Evolutionary conservation across 1,140 invertebrate species (phyloP).

Genomic region (Oncopodura yosiiana): DNA sequence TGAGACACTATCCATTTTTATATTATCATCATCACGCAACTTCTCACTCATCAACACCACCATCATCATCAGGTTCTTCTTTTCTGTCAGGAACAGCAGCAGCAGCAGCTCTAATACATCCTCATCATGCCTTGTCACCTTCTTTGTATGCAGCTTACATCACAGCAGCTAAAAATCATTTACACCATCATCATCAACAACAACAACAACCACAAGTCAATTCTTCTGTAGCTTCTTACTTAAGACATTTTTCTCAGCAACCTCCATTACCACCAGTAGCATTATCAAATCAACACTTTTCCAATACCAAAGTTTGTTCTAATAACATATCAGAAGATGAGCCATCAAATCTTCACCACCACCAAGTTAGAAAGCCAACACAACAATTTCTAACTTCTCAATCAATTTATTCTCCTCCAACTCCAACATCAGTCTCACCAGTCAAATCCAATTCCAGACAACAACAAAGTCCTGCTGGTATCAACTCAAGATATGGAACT

Average conservation of each 20-base stretch:
- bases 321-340: too few relatives aligned
- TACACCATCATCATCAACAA: background rate
- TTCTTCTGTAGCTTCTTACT: constrained; percentile 2
- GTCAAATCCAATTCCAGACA: constrained; percentile 1
- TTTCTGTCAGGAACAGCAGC: constrained; percentile 3
- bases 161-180: constrained; percentile 20
- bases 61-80: background rate
- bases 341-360: too few relatives aligned
- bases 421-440: background rate
- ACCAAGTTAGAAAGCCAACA: too few relatives aligned
- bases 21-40: constrained; percentile 30
- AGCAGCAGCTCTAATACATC: constrained; percentile 5
- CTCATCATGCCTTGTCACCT: constrained; percentile 18
- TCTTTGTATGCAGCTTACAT: constrained; percentile 28
- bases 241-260: constrained; percentile 12
- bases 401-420: background rate
- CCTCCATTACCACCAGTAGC: background rate
- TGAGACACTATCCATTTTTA: constrained; percentile 32
- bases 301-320: background rate
- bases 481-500: background rate
- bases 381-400: too few relatives aligned
- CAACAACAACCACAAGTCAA: background rate
- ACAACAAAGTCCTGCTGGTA: background rate
- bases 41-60: background rate
- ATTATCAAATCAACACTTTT: background rate